Evolutionary conservation across 2,113 vertebrate genomes (phyloP), one percentile per base, ranked within the genome.

Genomic region (Dryoscopus gambensis): DNA sequence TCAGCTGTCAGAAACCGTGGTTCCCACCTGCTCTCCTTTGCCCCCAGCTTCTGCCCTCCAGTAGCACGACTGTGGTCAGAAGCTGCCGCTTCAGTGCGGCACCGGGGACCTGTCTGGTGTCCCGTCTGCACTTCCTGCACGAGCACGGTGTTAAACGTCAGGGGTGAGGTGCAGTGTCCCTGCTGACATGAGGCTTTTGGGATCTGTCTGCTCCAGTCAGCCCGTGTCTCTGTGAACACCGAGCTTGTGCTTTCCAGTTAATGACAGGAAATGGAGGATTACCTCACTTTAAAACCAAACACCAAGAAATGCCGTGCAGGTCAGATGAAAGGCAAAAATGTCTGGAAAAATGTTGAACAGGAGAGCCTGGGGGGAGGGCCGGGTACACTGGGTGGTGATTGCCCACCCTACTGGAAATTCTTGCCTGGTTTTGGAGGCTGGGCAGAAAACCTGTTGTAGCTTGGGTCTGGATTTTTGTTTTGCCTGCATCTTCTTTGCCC

Each of bases 201-300:
- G 92, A 62, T 85, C 67, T 5, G 16, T 77, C n/a, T 46, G 56
- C 63, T 85, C 35, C 49, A 69, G 84, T 77, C 88, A 83, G 78
- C 33, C 12, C 0, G 0, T 63, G 81, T 87, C 65, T 90, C 78
- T 77, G 30, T 75, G 89, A 89, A 42, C 87, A 46, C 77, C 0
- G 9, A 13, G 30, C 87, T 84, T 92, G 62, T 82, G 78, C 90
- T 92, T 93, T 84, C 49, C 89, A 81, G 94, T 96, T 98, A 98
- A 97, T 96, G 97, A 97, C 97, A 97, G 98, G 98, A 98, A 98
- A 97, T 95, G 93, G 97, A 97, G 97, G 95, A 96, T 98, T 98
- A 97, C 87, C 95, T 97, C 92, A 94, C 92, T 95, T 73, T 59
- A 85, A 97, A 96, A 75, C 73, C 73, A 52, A 87, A 84, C 70